phyloP scores from a whole-genome alignment of 2,888 invertebrate genomes.

The Acrobasis consociella region DNA sequence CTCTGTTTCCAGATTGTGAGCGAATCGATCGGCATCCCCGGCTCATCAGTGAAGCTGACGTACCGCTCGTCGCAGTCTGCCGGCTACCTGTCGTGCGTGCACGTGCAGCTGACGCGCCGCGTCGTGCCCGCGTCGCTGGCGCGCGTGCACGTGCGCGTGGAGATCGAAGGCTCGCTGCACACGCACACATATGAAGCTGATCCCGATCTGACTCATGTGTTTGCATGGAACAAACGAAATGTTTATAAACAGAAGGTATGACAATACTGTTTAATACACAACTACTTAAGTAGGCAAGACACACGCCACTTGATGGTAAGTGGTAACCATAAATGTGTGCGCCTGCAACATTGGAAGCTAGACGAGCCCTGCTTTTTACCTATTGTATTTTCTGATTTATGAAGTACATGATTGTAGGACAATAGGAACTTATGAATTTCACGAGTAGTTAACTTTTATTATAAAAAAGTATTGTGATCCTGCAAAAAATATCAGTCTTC shows the following conservation, averaged over 20 bases:
- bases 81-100: constrained; percentile 96
- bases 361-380: too few species aligned
- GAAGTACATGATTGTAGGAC: too few species aligned
- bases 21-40: constrained; percentile 96
- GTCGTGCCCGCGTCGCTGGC: constrained; percentile 90
- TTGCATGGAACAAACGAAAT: constrained; percentile 99
- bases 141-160: constrained; percentile 95
- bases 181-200: constrained; percentile 98
- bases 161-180: constrained; percentile 96
- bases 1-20: constrained; percentile 93
- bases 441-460: too few species aligned
- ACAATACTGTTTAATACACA: neutral
- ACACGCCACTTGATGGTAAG: too few species aligned
- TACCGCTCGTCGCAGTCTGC: constrained; percentile 98
- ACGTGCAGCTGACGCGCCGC: constrained; percentile 92
- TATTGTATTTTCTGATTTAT: too few species aligned
- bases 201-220: constrained; percentile 96
- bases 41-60: constrained; percentile 95
- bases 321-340: too few species aligned
- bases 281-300: too few species aligned
- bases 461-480: too few species aligned
- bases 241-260: constrained; percentile 96
- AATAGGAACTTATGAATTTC: too few species aligned
- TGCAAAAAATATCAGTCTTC: too few species aligned
- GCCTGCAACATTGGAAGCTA: too few species aligned